These are phyloP conservation scores for Sebastolobus altivelis DNA, from an alignment of 2,797 vertebrate species.

Conservation along the genomic window DNA sequence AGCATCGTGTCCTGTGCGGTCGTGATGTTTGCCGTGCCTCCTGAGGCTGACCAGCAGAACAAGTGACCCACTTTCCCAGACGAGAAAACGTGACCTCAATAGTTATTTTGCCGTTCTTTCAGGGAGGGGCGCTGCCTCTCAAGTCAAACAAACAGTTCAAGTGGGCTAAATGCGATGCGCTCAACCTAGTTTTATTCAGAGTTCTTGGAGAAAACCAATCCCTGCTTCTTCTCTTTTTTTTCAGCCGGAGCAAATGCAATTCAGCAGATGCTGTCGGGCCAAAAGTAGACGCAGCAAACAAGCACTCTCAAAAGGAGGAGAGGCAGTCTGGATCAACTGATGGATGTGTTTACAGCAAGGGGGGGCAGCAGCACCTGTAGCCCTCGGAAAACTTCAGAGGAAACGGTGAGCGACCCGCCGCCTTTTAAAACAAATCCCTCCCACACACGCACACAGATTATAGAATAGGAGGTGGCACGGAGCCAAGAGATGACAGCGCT, in stretches of 20 bases:
- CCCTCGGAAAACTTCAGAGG: conserved; percentile 29
- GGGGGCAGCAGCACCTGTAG: conserved; percentile 53
- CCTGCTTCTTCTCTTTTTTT: conserved; percentile 6
- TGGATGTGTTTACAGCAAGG: conserved; percentile 33
- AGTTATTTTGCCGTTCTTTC: conserved; percentile 72
- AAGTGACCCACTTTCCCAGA: conserved; percentile 79
- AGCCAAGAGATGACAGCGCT: conserved; percentile 79
- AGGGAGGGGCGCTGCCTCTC: conserved; percentile 51
- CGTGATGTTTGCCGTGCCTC: conserved; percentile 56
- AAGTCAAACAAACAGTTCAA: conserved; percentile 59
- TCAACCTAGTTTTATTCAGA: conserved; percentile 30
- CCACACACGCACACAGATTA: conserved; percentile 63
- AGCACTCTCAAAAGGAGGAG: not conserved
- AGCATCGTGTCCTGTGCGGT: conserved; percentile 7
- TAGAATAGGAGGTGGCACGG: conserved; percentile 65
- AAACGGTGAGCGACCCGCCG: conserved; percentile 41
- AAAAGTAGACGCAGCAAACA: conserved; percentile 20
- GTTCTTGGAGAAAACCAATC: conserved; percentile 9
- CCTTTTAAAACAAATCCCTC: conserved; percentile 62
- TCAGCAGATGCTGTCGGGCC: conserved; percentile 27
- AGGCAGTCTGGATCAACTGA: conserved; percentile 18
- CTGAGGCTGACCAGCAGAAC: conserved; percentile 59
- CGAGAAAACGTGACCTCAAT: conserved; percentile 76
- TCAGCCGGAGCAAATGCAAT: conserved; percentile 27
- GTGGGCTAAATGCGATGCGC: not conserved